Percentiles rank a stretch among this genome's conserved stretches.
Evolutionary conservation across 92 coral and sea anemone species (phyloP).

Genomic region (Porites rus): DNA sequence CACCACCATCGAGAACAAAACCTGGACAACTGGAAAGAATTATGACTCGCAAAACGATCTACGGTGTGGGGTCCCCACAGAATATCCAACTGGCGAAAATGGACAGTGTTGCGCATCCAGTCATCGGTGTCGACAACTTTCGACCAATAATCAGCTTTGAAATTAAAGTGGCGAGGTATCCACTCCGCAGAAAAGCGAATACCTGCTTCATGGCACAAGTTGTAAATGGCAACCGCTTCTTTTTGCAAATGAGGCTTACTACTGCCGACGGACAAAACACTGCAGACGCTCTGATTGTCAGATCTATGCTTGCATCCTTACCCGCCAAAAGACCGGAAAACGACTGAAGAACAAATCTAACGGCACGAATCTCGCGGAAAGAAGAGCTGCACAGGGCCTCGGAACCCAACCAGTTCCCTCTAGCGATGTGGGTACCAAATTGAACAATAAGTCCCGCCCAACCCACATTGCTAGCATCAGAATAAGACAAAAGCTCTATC

Average conservation of each 20-base stretch:
- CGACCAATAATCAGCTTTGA: slow-evolving; percentile 74
- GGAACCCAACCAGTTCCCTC: slow-evolving; percentile 47
- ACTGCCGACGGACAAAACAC: too few species aligned
- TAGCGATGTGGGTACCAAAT: slow-evolving; percentile 26
- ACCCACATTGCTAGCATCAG: slow-evolving; percentile 7
- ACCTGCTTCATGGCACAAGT: too few species aligned
- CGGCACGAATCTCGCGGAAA: slow-evolving; percentile 50
- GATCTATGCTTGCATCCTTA: too few species aligned
- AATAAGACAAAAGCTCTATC: too few species aligned
- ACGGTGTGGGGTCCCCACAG: too few species aligned
- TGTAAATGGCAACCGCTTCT: too few species aligned
- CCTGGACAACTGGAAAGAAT: too few species aligned
- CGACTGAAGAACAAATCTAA: not conserved
- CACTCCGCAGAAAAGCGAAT: slow-evolving; percentile 3
- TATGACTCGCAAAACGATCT: too few species aligned
- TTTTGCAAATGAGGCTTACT: too few species aligned
- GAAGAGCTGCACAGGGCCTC: slow-evolving; percentile 55
- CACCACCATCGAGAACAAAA: too few species aligned
- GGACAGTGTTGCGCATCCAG: slow-evolving; percentile 49
- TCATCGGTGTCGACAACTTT: slow-evolving; percentile 45
- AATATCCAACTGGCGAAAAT: slow-evolving; percentile 45
- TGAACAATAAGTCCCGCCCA: slow-evolving; percentile 45
- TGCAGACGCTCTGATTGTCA: too few species aligned
- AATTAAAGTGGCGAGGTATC: slow-evolving; percentile 63
- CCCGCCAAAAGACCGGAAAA: too few species aligned